Percentiles rank a stretch among this genome's conserved stretches.
phyloP scores from a whole-genome alignment of 1,140 invertebrate species.

The Panagrolaimus sp. region DNA sequence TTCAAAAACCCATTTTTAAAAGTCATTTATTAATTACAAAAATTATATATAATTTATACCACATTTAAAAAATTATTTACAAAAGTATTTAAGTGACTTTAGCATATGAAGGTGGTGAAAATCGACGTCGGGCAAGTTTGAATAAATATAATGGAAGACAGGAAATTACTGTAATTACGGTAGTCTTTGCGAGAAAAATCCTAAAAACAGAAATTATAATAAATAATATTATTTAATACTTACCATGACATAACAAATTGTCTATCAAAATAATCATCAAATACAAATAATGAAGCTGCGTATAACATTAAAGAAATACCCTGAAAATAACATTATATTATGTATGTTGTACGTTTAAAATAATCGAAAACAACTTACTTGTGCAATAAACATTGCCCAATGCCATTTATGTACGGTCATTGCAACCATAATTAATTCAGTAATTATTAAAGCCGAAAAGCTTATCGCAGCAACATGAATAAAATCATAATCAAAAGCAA shows the following conservation, averaged over 20 bases:
- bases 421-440: constrained; percentile 96
- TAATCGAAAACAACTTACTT: constrained; percentile 65
- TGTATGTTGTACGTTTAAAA: no score
- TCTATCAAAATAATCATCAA: constrained; percentile 65
- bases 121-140: constrained; percentile 87
- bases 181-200: constrained; percentile 91
- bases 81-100: constrained; percentile 65
- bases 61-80: no score
- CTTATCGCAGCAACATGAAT: constrained; percentile 98
- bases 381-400: constrained; percentile 85
- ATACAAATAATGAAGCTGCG: constrained; percentile 50
- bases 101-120: constrained; percentile 66
- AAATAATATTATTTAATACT: no score
- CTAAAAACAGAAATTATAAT: no score
- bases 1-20: no score
- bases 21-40: no score
- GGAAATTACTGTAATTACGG: constrained; percentile 84
- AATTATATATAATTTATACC: no score
- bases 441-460: constrained; percentile 91
- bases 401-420: constrained; percentile 76
- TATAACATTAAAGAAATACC: constrained; percentile 53
- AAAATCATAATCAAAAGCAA: constrained; percentile 95
- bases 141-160: constrained; percentile 92
- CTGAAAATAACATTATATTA: constrained; percentile 23
- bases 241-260: constrained; percentile 85